Evolutionary conservation across 2,888 invertebrate species (phyloP), one percentile per base, ranked within the genome.

Genomic region (Tromatobia lineatoria): DNA sequence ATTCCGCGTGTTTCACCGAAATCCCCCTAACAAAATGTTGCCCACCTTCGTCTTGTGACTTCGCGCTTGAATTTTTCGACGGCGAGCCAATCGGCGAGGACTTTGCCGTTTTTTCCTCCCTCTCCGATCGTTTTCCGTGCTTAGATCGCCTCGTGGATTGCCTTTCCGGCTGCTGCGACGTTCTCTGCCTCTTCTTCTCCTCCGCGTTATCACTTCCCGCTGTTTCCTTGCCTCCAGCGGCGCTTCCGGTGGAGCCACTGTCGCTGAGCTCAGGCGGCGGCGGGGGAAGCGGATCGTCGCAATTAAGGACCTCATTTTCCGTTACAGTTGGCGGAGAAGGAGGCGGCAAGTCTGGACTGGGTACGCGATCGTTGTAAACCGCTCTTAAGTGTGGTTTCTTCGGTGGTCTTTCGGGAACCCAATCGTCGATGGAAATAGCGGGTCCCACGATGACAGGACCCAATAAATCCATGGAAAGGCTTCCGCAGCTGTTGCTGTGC

Each of bases 371-470:
- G 82, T 94, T 94, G 88, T 93, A 94, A 47, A 88, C 84, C 1
- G 94, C 93, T 87, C 96, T 91, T 82, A 96, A 94, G 90, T 96
- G 95, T 2, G 97, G 96, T 93, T 97, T 97, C 93, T 97, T 97
- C 3, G 97, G 97, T 13, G 97, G 97, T 86, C 97, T 94, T 88
- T 96, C 97, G 0, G 97, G 96, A 0, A 96, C 96, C 95, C 96
- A 96, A 88, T 96, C 96, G 87, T 96, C 96, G 15, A 96, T 94
- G 0, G 95, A 95, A 90, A 96, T 96, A 0, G 95, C 94, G 0
- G 95, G 95, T 0, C 96, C 96, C 59, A 96, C 94, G 75, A 96
- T 96, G 52, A 96, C 95, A 0, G 96, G 96, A 0, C 96, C 96
- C 15, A 96, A 89, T 29, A 95, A 90, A 88, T 95, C 95, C 6